Base-by-base conservation (phyloP, 2,888 invertebrate species). In the Megamerina dolium region DNA sequence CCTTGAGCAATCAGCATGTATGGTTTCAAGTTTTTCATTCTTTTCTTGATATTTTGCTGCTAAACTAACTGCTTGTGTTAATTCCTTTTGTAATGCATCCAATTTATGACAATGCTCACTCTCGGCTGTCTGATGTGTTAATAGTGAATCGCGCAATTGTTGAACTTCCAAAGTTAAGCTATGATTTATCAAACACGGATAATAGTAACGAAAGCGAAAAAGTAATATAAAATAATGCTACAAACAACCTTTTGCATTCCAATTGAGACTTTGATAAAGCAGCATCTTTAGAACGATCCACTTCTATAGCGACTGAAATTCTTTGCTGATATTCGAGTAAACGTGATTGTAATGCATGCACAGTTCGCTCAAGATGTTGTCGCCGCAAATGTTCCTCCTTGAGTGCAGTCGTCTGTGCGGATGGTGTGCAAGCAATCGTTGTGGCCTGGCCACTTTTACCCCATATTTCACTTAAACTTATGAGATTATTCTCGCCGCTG, bases 371-470 rank as follows among this genome's bases (percentile, higher is more conserved):
- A 57, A 72, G 66, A 73, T 87, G 87, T 75, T 86, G 82, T 59
- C 89, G 74, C 46, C 86, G 77, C 29, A 85, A 72, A 59, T 81
- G 80, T 63, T 89, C 88, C 64, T 88, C 88, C 61, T 87, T 83
- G 3, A 87, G 67, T 43, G 56, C 58, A 14, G 45, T 44, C 1
- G 35, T 38, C 41, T 50, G 37, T 2, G 34, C 37, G 12, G 37
- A 41, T n/a, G 40, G 21, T 30, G 18, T 5, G 43, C 44, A 31
- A 20, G 55, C 20, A 45, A 54, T 54, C n/a, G 52, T 46, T 34
- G 54, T 54, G 10, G 37, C 42, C 14, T 55, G 58, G 3, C 74
- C 43, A 64, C 73, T 45, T 35, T 59, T 63, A 2, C 67, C 58
- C 71, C 71, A 71, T 21, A 71, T 59, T 34, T 71, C 67, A 42